Evolutionary conservation across 2,797 vertebrate species (phyloP), one percentile per base, ranked within the genome.

Genomic region (Hylomyscus alleni): DNA sequence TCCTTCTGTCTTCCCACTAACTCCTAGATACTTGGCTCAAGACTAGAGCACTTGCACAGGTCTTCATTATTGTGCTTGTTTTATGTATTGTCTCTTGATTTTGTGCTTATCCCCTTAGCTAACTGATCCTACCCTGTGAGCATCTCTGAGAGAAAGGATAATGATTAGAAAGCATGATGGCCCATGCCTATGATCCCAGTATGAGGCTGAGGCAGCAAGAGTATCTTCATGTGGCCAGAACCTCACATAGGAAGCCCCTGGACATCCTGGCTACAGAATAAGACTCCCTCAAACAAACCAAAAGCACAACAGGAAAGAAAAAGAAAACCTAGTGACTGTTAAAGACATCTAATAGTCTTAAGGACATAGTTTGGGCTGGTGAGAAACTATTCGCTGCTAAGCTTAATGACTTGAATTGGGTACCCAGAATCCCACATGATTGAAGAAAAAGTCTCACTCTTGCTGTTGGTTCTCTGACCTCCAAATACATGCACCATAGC

Each of bases 131-230:
- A 31, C 17, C 12, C 26, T 34, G 60, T 67, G 10, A 81, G 26
- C 89, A 90, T 54, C 83, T 83, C 9, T 47, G 15, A 90, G 56
- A 96, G 34, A 89, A 91, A 47, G 75, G 29, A 11, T 47, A 67
- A 10, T 67, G 34, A 77, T 77, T 65, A 65, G 34, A 44, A 22
- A n/a, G 54, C 10, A 54, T 4, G 14, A 7, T 47, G 44, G 11
- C 13, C 58, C 58, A 50, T 37, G 9, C 58, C 75, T 50, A 15
- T 15, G 34, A 89, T n/a, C 10, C 54, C 20, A 77, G 12, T 15
- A 50, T 14, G 44, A 24, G 40, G 54, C 3, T 47, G 72, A 78
- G 69, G 12, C 29, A 50, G 7, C 3, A 50, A 60, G 50, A 11
- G 19, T 17, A 10, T 15, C 40, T 6, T 20, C 34, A 52, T 31